phyloP scores from a whole-genome alignment of 2,888 invertebrate species.

The Petrophora chlorosata region DNA sequence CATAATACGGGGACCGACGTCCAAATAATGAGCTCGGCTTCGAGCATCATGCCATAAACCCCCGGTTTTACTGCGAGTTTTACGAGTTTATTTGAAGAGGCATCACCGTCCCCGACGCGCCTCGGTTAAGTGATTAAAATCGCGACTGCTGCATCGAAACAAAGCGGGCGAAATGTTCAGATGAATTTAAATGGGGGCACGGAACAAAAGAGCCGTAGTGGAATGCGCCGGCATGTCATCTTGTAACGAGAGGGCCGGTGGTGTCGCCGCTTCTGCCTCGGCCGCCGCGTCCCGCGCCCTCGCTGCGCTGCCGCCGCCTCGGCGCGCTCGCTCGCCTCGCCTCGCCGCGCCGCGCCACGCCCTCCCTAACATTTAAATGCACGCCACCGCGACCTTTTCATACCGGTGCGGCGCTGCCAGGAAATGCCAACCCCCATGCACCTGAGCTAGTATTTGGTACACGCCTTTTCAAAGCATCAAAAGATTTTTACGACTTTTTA shows the following conservation, averaged over 20 bases:
- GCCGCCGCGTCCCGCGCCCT: conserved; percentile 18
- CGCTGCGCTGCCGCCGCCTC: conserved; percentile 22
- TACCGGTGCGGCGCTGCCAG: conserved; percentile 28
- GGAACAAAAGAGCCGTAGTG: conserved; percentile 55
- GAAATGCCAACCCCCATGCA: conserved; percentile 42
- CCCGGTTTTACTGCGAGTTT: conserved; percentile 54
- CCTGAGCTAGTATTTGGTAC: conserved; percentile 38
- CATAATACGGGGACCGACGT: conserved; percentile 48
- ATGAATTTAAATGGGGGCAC: conserved; percentile 75
- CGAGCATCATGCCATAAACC: conserved; percentile 51
- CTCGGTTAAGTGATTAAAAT: conserved; percentile 78
- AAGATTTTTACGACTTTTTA: conserved; percentile 27
- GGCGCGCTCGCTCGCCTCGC: conserved; percentile 24
- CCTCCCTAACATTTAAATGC: conserved; percentile 39
- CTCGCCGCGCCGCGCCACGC: conserved; percentile 24
- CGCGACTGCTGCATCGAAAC: conserved; percentile 63
- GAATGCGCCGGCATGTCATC: conserved; percentile 52
- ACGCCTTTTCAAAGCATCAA: conserved; percentile 38
- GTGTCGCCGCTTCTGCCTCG: conserved; percentile 21
- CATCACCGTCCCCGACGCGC: conserved; percentile 48
- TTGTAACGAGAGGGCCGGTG: conserved; percentile 50
- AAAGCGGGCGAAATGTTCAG: conserved; percentile 68
- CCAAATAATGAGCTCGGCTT: conserved; percentile 55
- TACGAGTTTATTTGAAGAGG: conserved; percentile 59
- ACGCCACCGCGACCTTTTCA: conserved; percentile 43